These are phyloP conservation scores for Caracal caracal DNA, from an alignment of 2,113 vertebrate genomes.

Conservation along the genomic window DNA sequence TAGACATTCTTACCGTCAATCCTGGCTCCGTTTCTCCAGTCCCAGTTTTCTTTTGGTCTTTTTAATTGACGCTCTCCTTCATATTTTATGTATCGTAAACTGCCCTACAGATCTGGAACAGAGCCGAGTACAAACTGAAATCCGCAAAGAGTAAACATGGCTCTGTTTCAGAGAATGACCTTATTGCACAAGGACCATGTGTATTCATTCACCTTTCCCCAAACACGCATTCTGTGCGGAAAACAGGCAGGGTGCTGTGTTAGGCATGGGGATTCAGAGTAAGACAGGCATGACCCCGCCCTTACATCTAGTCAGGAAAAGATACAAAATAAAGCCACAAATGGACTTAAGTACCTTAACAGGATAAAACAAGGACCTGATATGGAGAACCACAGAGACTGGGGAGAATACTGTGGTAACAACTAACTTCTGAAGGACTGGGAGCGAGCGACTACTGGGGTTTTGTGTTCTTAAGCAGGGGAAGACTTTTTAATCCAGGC, in stretches of 20 bases:
- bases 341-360: background rate
- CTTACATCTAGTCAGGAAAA: background rate
- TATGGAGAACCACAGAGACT: background rate
- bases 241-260: rapidly evolving
- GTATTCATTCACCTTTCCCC: background rate
- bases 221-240: background rate
- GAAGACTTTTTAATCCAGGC: background rate
- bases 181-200: background rate
- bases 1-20: background rate
- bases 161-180: background rate
- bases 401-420: background rate
- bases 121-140: conserved; percentile 12
- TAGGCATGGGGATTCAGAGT: background rate
- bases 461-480: background rate
- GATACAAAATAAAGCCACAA: background rate
- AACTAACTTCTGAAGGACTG: background rate
- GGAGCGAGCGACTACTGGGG: too few species aligned
- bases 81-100: background rate
- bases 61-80: background rate
- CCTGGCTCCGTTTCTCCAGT: background rate
- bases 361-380: background rate
- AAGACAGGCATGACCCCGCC: rapidly evolving
- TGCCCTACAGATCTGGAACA: background rate
- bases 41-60: background rate
- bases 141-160: background rate